Evolutionary conservation across 2,888 invertebrate genomes (phyloP).

Genomic region (Rugalucina vietnamica): DNA sequence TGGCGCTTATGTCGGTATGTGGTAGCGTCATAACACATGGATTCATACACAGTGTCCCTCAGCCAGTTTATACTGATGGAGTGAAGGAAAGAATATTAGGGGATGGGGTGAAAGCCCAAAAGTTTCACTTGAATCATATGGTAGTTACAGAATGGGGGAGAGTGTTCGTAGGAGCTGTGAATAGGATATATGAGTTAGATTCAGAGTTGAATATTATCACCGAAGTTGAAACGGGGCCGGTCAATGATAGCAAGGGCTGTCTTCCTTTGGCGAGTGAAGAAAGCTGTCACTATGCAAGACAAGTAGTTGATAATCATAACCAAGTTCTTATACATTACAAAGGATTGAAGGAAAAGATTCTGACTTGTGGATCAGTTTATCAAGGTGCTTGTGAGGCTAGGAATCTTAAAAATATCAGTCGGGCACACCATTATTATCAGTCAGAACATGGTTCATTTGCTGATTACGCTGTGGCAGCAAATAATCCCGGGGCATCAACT

Average conservation of each 20-base stretch:
- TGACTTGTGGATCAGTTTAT: conserved; percentile 81
- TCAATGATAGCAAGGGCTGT: conserved; percentile 95
- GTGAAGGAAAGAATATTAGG: conserved; percentile 45
- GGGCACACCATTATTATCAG: conserved; percentile 58
- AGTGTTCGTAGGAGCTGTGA: conserved; percentile 94
- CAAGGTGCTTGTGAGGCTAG: conserved; percentile 80
- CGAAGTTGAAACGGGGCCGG: conserved; percentile 85
- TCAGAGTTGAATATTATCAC: conserved; percentile 93
- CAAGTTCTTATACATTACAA: conserved; percentile 76
- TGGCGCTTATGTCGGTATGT: conserved; percentile 46
- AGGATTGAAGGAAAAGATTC: conserved; percentile 70
- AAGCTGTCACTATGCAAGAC: conserved; percentile 61
- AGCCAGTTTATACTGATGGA: conserved; percentile 28
- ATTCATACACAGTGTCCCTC: conserved; percentile 16
- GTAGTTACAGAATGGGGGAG: conserved; percentile 60
- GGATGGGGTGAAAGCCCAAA: conserved; percentile 43
- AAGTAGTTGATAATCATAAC: conserved; percentile 77
- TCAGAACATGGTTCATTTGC: conserved; percentile 58
- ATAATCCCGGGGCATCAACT: conserved; percentile 96
- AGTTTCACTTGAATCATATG: conserved; percentile 56
- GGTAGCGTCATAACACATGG: conserved; percentile 49
- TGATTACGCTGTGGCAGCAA: conserved; percentile 90
- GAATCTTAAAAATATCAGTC: conserved; percentile 71
- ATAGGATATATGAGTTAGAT: conserved; percentile 95
- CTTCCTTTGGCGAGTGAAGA: conserved; percentile 82